Percentiles rank a stretch among this genome's conserved stretches.
Evolutionary conservation across 2,888 invertebrate genomes (phyloP).

Genomic region (Oligia fasciuncula): DNA sequence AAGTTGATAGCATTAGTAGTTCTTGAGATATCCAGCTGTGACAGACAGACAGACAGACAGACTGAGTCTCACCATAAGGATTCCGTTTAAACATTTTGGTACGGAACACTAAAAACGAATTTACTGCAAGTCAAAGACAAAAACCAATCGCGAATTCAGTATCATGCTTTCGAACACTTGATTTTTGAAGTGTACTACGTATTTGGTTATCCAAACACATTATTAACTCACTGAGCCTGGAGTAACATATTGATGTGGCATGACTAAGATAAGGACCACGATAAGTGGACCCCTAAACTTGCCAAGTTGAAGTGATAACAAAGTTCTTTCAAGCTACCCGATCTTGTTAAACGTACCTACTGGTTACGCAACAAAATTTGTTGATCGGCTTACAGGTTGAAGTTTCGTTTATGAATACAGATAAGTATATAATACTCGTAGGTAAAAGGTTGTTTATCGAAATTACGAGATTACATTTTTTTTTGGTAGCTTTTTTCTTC

Average conservation of each 20-base stretch:
- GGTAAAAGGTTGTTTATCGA: conserved; percentile 13
- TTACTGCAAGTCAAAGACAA: background rate
- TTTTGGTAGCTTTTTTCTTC: background rate
- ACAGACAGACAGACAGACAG: too few species aligned
- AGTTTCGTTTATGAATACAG: conserved; percentile 43
- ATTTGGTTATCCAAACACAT: conserved; percentile 15
- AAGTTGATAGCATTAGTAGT: too few species aligned
- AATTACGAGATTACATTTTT: conserved; percentile 10
- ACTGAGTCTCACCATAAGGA: too few species aligned
- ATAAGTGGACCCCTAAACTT: conserved; percentile 67
- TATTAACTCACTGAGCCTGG: conserved; percentile 28
- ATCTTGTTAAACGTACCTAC: conserved; percentile 59
- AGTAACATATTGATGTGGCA: conserved; percentile 44
- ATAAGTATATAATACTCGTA: conserved; percentile 10
- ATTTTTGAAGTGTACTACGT: background rate
- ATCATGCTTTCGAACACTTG: background rate
- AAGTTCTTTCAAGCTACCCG: conserved; percentile 66
- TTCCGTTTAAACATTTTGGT: too few species aligned
- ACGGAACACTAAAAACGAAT: too few species aligned
- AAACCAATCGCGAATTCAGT: background rate
- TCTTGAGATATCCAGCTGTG: too few species aligned
- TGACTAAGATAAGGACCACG: conserved; percentile 61
- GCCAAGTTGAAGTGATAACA: conserved; percentile 63
- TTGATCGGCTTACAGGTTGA: conserved; percentile 49
- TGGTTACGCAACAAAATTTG: conserved; percentile 63